A percentile compares a stretch with the other conserved stretches of the same genome.
Conservation (phyloP, 1,140 invertebrate genomes). For the Rhysida immarginata region DNA sequence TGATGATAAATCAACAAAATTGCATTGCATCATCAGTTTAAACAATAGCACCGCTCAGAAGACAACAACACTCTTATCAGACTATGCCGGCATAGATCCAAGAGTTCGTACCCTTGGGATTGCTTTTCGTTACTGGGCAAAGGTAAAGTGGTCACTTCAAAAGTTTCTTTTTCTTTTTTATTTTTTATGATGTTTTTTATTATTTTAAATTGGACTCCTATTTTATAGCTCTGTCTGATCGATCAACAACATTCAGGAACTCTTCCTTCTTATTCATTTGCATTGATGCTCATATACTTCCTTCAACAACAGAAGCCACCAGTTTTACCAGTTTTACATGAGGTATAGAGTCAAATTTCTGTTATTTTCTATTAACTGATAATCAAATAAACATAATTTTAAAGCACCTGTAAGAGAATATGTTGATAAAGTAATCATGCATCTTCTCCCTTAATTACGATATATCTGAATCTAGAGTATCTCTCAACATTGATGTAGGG, state of each 20-base stretch:
- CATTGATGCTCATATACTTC: slow-evolving; percentile 27
- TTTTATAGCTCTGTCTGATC: slow-evolving; percentile 24
- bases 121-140: slow-evolving; percentile 26
- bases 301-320: slow-evolving; percentile 25
- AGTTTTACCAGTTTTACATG: slow-evolving; percentile 25
- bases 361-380: too few relatives aligned
- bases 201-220: too few relatives aligned
- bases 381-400: too few relatives aligned
- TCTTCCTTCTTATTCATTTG: slow-evolving; percentile 25
- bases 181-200: too few relatives aligned
- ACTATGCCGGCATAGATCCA: slow-evolving; percentile 24
- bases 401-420: too few relatives aligned
- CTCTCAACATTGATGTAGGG: too few relatives aligned
- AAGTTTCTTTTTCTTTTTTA: too few relatives aligned
- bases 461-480: too few relatives aligned
- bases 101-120: slow-evolving; percentile 21
- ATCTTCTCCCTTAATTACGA: too few relatives aligned
- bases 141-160: slow-evolving; percentile 19
- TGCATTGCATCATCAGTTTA: slow-evolving; percentile 21
- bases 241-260: slow-evolving; percentile 27
- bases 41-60: slow-evolving; percentile 20
- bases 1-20: slow-evolving; percentile 14
- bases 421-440: too few relatives aligned
- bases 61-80: slow-evolving; percentile 21
- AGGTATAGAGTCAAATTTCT: slow-evolving; percentile 12